Evolutionary conservation across 2,797 vertebrate genomes (phyloP).

Genomic region (Sphenodon punctatus): DNA sequence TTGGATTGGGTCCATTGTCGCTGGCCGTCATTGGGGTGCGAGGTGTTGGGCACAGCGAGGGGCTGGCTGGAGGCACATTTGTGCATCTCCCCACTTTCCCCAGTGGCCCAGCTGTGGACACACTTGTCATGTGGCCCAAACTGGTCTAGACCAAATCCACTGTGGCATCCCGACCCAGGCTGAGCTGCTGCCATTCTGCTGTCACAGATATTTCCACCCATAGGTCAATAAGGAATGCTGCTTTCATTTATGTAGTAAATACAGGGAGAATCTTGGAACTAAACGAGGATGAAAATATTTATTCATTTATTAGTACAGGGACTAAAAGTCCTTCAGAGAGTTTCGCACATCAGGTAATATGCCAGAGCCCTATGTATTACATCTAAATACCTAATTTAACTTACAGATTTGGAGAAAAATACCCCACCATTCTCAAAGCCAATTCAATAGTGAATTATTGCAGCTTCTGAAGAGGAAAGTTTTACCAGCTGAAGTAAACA

Average conservation of each 20-base stretch:
- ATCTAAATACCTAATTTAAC: background rate
- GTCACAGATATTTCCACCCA: background rate
- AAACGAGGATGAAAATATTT: background rate
- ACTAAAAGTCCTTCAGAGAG: background rate
- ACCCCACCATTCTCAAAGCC: background rate
- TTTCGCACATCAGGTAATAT: background rate
- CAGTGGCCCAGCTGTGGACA: no score
- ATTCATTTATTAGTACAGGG: background rate
- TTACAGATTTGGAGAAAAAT: background rate
- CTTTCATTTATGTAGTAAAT: background rate
- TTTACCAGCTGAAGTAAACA: background rate
- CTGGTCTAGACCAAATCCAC: no score
- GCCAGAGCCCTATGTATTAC: background rate
- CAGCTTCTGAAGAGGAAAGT: background rate
- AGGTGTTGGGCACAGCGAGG: no score
- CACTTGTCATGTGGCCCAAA: no score
- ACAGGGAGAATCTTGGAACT: background rate
- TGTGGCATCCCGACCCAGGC: no score
- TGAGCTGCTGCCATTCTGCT: no score
- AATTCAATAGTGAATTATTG: background rate
- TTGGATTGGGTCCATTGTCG: no score
- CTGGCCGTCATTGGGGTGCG: no score
- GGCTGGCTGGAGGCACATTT: no score
- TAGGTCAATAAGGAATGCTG: background rate
- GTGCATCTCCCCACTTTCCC: no score